Evolutionary conservation across 2,797 vertebrate species (phyloP).

Genomic region (Nannoperca obscura): DNA sequence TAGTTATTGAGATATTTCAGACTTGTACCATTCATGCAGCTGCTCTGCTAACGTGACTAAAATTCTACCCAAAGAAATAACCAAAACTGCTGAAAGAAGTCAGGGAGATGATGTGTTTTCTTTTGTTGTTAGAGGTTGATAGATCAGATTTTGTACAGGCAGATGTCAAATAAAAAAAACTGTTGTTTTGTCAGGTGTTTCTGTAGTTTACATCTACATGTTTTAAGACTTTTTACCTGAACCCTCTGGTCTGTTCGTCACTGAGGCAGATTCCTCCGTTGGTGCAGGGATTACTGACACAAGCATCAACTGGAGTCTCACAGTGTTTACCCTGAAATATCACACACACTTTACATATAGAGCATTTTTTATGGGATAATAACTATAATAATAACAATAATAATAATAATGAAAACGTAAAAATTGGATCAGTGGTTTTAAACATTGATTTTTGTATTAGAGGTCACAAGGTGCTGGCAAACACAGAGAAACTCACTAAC

Average conservation of each 20-base stretch:
- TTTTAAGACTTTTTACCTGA: constrained; percentile 77
- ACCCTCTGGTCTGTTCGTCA: constrained; percentile 81
- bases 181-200: too few species aligned
- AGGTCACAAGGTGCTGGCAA: constrained; percentile 3
- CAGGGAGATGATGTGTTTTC: not conserved
- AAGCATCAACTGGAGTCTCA: constrained; percentile 87
- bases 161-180: not conserved
- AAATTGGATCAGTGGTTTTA: constrained; percentile 20
- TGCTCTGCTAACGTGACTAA: too few species aligned
- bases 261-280: constrained; percentile 90
- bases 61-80: not conserved
- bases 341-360: constrained; percentile 9
- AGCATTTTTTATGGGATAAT: too few species aligned
- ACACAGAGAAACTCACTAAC: constrained; percentile 6
- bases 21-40: not conserved
- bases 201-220: too few species aligned
- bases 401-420: too few species aligned
- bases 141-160: not conserved
- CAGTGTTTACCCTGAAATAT: constrained; percentile 90
- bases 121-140: not conserved
- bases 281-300: constrained; percentile 90
- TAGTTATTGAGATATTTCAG: not conserved
- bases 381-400: too few species aligned
- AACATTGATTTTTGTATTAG: constrained; percentile 21
- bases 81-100: not conserved